A percentile compares a stretch with the other conserved stretches of the same genome.
Conservation (phyloP, 1,140 invertebrate species). For the Diorhabda elongata region DNA sequence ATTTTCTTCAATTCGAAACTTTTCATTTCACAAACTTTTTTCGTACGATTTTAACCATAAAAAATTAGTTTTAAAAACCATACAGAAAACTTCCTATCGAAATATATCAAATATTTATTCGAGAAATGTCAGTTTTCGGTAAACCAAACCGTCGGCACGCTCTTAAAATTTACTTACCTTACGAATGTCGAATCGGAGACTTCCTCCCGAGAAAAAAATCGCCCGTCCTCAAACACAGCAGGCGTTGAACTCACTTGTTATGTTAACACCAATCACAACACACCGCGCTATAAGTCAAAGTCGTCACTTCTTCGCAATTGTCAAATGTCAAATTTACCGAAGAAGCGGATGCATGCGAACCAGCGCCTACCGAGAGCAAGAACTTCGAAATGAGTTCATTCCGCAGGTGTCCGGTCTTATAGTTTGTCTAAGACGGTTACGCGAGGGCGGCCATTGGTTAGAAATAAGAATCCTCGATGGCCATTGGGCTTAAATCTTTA, state of each 20-base stretch:
- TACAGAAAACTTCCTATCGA: no score
- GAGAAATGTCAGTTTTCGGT: no score
- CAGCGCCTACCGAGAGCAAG: slow-evolving; percentile 11
- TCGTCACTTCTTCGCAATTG: slow-evolving; percentile 16
- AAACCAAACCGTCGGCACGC: neutral
- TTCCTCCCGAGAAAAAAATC: neutral
- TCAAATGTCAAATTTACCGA: slow-evolving; percentile 11
- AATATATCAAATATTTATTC: no score
- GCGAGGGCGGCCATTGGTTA: slow-evolving; percentile 36
- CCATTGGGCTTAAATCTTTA: slow-evolving; percentile 28
- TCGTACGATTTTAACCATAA: no score
- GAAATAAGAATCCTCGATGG: slow-evolving; percentile 31
- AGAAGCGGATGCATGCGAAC: neutral
- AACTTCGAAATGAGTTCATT: slow-evolving; percentile 35
- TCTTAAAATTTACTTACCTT: slow-evolving; percentile 13
- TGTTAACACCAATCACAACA: slow-evolving; percentile 22
- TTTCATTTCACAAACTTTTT: no score
- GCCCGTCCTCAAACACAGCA: slow-evolving; percentile 19
- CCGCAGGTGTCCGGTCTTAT: slow-evolving; percentile 41
- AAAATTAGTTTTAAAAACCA: no score
- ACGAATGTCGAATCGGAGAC: neutral
- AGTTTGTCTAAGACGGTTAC: slow-evolving; percentile 28
- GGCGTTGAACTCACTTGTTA: slow-evolving; percentile 30
- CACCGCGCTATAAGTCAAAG: slow-evolving; percentile 23
- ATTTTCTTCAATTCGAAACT: no score